Evolutionary conservation across 2,888 invertebrate genomes (phyloP).

Genomic region (Escarpia spicata): DNA sequence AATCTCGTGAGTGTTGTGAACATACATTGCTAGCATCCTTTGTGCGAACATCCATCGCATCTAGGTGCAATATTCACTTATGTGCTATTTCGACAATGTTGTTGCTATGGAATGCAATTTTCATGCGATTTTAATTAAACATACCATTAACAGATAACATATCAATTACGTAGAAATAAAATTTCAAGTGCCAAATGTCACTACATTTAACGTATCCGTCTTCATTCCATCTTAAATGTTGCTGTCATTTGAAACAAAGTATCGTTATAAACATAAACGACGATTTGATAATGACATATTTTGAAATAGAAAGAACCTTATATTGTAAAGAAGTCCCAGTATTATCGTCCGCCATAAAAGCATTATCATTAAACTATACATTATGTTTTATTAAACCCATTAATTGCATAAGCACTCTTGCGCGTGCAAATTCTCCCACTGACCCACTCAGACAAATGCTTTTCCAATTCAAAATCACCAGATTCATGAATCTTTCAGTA

Average conservation of each 20-base stretch:
- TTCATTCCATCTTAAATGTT: not conserved
- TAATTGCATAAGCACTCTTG: too few relatives aligned
- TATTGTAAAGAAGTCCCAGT: not conserved
- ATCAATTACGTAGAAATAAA: not conserved
- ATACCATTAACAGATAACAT: too few relatives aligned
- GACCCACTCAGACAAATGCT: too few relatives aligned
- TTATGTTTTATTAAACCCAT: too few relatives aligned
- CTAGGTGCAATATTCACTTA: not conserved
- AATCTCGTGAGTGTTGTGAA: not conserved
- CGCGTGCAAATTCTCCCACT: too few relatives aligned
- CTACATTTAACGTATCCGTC: not conserved
- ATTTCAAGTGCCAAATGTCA: too few relatives aligned
- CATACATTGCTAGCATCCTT: not conserved
- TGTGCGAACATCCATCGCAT: not conserved
- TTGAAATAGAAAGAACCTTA: not conserved
- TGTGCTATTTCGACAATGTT: not conserved
- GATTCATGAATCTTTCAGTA: too few relatives aligned
- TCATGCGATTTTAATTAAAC: too few relatives aligned
- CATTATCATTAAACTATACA: too few relatives aligned
- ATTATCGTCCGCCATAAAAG: too few relatives aligned
- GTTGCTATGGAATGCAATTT: too few relatives aligned
- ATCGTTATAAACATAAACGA: not conserved
- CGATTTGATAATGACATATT: not conserved
- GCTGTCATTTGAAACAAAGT: not conserved
- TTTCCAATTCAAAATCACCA: too few relatives aligned